phyloP scores from a whole-genome alignment of 2,888 invertebrate species.

The Sialis lutaria region DNA sequence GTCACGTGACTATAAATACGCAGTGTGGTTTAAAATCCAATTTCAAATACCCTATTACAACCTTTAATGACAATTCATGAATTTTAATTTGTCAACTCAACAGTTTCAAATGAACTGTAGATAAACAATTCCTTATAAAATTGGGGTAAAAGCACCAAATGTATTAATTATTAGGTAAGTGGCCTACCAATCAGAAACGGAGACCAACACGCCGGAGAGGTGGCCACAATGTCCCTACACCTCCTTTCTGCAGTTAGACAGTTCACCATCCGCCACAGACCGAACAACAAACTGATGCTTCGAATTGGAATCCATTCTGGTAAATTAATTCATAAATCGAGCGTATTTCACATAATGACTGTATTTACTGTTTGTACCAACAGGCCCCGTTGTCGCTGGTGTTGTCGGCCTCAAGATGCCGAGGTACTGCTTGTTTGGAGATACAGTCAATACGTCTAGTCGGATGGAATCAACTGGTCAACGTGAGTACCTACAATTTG shows the following conservation, averaged over 20 bases:
- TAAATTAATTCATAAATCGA: slow-evolving; percentile 15
- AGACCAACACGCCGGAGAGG: slow-evolving; percentile 79
- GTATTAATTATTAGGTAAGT: slow-evolving; percentile 38
- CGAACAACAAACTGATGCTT: slow-evolving; percentile 64
- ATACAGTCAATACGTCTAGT: slow-evolving; percentile 82
- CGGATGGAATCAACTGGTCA: slow-evolving; percentile 73
- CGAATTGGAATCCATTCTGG: slow-evolving; percentile 85
- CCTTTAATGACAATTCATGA: neutral
- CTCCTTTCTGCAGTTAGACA: slow-evolving; percentile 66
- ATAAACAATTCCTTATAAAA: neutral
- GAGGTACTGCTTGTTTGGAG: slow-evolving; percentile 80
- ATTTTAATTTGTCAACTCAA: neutral
- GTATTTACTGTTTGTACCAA: slow-evolving; percentile 9
- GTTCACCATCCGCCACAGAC: slow-evolving; percentile 78
- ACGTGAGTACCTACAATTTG: slow-evolving; percentile 32
- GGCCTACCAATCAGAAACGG: slow-evolving; percentile 83
- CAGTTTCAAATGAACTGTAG: no score
- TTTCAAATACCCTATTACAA: neutral
- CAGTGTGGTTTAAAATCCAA: no score
- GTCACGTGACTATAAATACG: no score
- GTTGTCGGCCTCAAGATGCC: slow-evolving; percentile 91
- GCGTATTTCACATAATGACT: neutral
- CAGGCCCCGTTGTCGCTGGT: slow-evolving; percentile 80
- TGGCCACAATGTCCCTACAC: slow-evolving; percentile 83
- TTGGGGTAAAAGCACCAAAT: neutral